Evolutionary conservation across 2,888 invertebrate genomes (phyloP).

Genomic region (Eulithis testata): DNA sequence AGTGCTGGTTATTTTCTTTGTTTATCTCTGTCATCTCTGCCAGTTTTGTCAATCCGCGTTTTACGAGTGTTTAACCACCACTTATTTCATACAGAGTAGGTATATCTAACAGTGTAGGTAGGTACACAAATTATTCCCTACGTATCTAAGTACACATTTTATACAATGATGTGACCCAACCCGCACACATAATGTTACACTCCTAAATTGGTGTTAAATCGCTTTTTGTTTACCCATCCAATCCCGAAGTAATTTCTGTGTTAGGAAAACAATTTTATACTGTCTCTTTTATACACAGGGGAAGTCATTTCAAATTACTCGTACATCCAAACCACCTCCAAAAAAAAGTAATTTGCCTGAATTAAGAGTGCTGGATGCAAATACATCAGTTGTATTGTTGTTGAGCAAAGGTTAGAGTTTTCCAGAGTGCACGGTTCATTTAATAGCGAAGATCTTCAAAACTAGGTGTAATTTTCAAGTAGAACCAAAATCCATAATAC

Average conservation of each 20-base stretch:
- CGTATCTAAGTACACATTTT: conserved; percentile 9
- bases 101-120: neutral
- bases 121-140: conserved; percentile 8
- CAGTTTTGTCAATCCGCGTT: too few relatives aligned
- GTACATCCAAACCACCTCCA: neutral
- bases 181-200: conserved; percentile 33
- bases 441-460: neutral
- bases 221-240: conserved; percentile 74
- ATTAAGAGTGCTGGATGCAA: neutral
- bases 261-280: conserved; percentile 66
- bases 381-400: neutral
- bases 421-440: neutral
- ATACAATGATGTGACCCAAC: conserved; percentile 23
- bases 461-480: too few relatives aligned
- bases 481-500: too few relatives aligned
- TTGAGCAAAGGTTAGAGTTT: too few relatives aligned
- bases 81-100: neutral
- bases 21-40: too few relatives aligned
- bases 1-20: too few relatives aligned
- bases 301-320: conserved; percentile 49
- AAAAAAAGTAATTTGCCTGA: conserved; percentile 1
- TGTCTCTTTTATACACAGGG: conserved; percentile 53
- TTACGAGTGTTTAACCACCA: neutral
- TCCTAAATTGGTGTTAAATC: conserved; percentile 72
- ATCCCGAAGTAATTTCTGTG: conserved; percentile 67